Percentiles rank a stretch among this genome's conserved stretches.
Evolutionary conservation across 2,888 invertebrate genomes (phyloP).

Genomic region (Conchocele bisecta): DNA sequence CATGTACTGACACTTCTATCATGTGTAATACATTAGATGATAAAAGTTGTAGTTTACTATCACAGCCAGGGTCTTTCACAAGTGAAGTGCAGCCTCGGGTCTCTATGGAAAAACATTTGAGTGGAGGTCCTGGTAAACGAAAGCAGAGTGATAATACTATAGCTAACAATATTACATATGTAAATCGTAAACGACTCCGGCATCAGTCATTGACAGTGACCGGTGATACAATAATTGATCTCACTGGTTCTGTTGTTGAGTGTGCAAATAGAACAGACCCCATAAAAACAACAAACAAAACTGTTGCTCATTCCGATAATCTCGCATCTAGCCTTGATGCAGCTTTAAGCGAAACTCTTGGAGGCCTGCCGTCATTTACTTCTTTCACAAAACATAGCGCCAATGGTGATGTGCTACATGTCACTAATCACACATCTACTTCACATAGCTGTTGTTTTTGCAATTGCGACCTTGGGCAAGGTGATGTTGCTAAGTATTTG

Average conservation of each 20-base stretch:
- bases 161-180: no score
- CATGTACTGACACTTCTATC: no score
- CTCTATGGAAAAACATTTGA: no score
- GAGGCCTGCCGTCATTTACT: slow-evolving; percentile 65
- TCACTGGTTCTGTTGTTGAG: neutral
- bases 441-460: slow-evolving; percentile 15
- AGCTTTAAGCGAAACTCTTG: slow-evolving; percentile 63
- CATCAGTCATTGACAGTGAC: neutral
- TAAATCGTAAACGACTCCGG: no score
- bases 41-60: no score
- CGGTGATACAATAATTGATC: neutral
- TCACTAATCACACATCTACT: neutral
- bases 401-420: neutral
- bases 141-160: no score
- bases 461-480: neutral
- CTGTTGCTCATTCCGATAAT: slow-evolving; percentile 48
- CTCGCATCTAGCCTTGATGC: slow-evolving; percentile 63
- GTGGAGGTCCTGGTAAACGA: no score
- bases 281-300: neutral
- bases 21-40: no score
- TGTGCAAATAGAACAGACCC: no score
- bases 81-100: no score
- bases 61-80: no score
- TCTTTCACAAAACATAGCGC: neutral
- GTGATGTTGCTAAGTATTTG: slow-evolving; percentile 47